Evolutionary conservation across 2,113 vertebrate genomes (phyloP).

Genomic region (Myrmophylax atrothorax): DNA sequence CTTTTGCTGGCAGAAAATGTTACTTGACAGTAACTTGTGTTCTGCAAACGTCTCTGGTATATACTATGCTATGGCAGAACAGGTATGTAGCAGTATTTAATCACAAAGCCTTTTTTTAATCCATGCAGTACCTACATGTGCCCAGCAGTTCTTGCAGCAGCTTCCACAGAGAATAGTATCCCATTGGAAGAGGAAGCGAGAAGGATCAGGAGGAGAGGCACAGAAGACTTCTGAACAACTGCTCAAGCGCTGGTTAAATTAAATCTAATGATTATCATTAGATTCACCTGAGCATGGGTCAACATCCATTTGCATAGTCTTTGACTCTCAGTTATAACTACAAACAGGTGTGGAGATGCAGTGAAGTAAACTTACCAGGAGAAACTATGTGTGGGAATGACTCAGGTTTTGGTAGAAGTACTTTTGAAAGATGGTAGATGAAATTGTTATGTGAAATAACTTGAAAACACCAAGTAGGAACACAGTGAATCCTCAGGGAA

Average conservation of each 20-base stretch:
- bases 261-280: not conserved
- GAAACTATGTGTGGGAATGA: not conserved
- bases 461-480: not conserved
- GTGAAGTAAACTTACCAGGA: not conserved
- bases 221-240: not conserved
- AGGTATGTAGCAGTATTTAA: not conserved
- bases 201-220: not conserved
- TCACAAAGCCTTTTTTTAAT: not conserved
- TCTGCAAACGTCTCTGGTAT: not conserved
- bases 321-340: not conserved
- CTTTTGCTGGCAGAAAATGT: not conserved
- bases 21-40: not conserved
- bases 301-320: not conserved
- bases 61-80: fast-evolving
- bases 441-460: not conserved
- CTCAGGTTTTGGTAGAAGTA: not conserved
- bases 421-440: not conserved
- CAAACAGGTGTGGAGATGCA: not conserved
- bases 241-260: not conserved
- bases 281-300: not conserved
- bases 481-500: not conserved
- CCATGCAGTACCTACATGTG: not conserved
- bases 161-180: not conserved
- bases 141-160: not conserved
- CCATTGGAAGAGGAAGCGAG: fast-evolving